Percentiles rank a stretch among this genome's conserved stretches.
Evolutionary conservation across 2,113 vertebrate genomes (phyloP).

Genomic region (Ivindomyrus marchei): DNA sequence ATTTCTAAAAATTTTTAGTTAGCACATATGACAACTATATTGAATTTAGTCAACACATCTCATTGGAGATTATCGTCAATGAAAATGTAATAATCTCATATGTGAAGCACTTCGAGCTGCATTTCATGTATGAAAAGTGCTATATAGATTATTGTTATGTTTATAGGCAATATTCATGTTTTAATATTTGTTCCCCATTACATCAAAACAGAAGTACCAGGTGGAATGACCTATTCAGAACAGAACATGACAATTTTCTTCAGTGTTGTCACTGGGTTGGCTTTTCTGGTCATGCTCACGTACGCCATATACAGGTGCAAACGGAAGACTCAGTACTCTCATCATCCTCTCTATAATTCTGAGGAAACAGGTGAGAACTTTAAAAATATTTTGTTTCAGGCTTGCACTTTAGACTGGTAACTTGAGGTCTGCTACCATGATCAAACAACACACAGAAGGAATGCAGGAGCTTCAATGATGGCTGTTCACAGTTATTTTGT

Average conservation of each 20-base stretch:
- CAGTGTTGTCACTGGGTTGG: conserved; percentile 47
- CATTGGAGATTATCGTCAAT: background rate
- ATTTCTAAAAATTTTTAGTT: background rate
- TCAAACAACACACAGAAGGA: background rate
- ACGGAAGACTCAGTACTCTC: conserved; percentile 54
- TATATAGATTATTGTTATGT: background rate
- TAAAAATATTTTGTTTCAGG: background rate
- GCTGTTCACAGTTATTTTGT: background rate
- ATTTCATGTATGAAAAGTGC: background rate
- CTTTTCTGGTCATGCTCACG: conserved; percentile 38
- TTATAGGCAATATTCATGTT: background rate
- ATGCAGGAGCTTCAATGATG: background rate
- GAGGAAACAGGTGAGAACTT: conserved; percentile 49
- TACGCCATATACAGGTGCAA: conserved; percentile 50
- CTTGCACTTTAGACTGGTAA: background rate
- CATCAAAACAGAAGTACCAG: conserved; percentile 21
- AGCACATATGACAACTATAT: background rate
- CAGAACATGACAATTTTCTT: conserved; percentile 56
- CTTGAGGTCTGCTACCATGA: background rate
- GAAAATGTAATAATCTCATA: background rate
- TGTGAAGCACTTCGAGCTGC: background rate
- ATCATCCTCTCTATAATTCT: conserved; percentile 52
- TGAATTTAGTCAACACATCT: background rate
- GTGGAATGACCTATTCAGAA: conserved; percentile 48
- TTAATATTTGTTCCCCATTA: background rate